These are phyloP conservation scores for Trilocha varians DNA, from an alignment of 2,888 invertebrate species.

Conservation along the genomic window DNA sequence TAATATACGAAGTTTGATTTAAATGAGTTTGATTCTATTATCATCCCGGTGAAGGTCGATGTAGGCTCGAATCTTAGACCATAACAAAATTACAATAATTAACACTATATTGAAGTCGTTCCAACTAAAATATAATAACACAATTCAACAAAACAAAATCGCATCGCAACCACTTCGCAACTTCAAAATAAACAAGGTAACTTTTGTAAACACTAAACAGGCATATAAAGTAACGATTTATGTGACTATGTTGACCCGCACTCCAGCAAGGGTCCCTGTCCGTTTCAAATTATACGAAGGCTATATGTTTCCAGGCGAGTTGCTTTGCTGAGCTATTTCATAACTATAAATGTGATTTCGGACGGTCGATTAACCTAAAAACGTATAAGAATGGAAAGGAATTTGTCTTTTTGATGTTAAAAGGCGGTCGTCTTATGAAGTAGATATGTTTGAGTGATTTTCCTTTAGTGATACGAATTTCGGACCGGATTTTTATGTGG, in stretches of 20 bases:
- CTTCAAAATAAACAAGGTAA: not conserved
- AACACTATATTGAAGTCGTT: no score
- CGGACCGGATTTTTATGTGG: no score
- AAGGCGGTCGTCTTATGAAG: not conserved
- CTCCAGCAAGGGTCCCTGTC: conserved; percentile 31
- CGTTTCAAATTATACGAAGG: conserved; percentile 49
- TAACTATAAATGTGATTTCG: conserved; percentile 36
- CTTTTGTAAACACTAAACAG: conserved; percentile 22
- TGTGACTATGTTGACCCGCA: conserved; percentile 44
- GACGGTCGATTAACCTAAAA: conserved; percentile 37
- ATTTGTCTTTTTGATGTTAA: not conserved
- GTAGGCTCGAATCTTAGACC: no score
- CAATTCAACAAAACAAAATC: conserved; percentile 2
- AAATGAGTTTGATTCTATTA: no score
- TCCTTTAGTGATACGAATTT: no score
- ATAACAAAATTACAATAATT: no score
- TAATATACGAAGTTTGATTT: no score
- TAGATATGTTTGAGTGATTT: no score
- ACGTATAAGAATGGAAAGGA: conserved; percentile 18
- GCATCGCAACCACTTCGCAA: not conserved
- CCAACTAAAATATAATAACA: no score
- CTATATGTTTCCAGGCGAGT: conserved; percentile 29
- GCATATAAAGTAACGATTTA: conserved; percentile 48
- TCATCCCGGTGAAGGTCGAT: no score
- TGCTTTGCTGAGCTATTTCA: conserved; percentile 27